These are phyloP conservation scores for Gymnoscelis rufifasciata DNA, from an alignment of 2,888 invertebrate species.

Conservation along the genomic window DNA sequence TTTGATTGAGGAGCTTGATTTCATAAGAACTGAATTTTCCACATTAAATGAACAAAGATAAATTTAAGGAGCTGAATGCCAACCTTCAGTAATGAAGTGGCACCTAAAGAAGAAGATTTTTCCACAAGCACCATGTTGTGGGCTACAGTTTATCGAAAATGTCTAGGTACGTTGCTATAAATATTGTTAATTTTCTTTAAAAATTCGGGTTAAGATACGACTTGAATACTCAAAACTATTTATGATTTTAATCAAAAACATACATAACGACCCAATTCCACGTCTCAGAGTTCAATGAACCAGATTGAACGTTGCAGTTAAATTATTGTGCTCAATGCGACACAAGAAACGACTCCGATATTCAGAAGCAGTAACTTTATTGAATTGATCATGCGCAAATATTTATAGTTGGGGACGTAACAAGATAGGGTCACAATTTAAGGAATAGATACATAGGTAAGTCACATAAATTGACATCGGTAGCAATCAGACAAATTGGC, in stretches of 20 bases:
- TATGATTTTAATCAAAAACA: constrained; percentile 1
- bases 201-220: too few species aligned
- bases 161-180: too few species aligned
- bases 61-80: too few species aligned
- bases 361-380: constrained; percentile 61
- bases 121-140: too few species aligned
- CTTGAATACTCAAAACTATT: background rate
- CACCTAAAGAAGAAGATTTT: too few species aligned
- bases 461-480: constrained; percentile 69
- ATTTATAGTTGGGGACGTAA: constrained; percentile 74
- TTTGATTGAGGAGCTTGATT: too few species aligned
- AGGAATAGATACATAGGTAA: constrained; percentile 61
- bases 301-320: background rate
- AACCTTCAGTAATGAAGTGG: too few species aligned
- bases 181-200: too few species aligned
- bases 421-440: constrained; percentile 75
- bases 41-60: too few species aligned
- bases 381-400: constrained; percentile 77
- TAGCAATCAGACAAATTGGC: constrained; percentile 80
- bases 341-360: constrained; percentile 35
- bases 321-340: constrained; percentile 18
- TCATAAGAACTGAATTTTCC: too few species aligned
- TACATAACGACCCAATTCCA: constrained; percentile 1
- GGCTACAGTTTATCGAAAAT: too few species aligned
- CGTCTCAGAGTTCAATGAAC: constrained; percentile 4